Conservation (phyloP, 1,140 invertebrate species). For the Lepidurus packardi region DNA sequence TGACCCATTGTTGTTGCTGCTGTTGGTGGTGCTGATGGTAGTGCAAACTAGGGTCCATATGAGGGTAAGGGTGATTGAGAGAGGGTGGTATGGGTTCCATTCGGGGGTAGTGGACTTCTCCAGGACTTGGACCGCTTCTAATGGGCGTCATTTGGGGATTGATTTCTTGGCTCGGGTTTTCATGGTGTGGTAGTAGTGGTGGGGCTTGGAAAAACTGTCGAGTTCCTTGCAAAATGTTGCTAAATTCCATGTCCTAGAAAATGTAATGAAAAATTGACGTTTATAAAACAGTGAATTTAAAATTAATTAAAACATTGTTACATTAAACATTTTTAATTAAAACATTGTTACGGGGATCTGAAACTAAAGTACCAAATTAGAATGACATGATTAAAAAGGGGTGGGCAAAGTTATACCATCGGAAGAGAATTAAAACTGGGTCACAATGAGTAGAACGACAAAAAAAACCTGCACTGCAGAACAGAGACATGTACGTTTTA, state of each 20-base stretch:
- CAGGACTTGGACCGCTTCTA: conserved; percentile 1
- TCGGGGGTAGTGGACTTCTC: background rate
- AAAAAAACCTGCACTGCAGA: background rate
- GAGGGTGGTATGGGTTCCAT: background rate
- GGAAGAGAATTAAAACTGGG: background rate
- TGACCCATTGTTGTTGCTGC: background rate
- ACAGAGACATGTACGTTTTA: background rate
- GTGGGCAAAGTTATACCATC: background rate
- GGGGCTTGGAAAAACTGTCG: background rate
- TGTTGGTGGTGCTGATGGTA: background rate
- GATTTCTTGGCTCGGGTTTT: background rate
- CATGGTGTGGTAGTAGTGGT: background rate
- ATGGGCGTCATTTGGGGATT: background rate
- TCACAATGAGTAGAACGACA: background rate
- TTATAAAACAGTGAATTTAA: no score
- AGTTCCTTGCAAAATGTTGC: background rate
- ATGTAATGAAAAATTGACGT: background rate
- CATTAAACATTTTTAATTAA: no score
- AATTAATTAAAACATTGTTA: no score
- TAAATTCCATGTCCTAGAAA: background rate
- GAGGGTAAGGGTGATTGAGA: background rate
- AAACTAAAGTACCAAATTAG: background rate
- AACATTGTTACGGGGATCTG: no score
- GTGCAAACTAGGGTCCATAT: background rate
- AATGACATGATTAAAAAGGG: background rate